Evolutionary conservation across 1,140 invertebrate genomes (phyloP), one percentile per base, ranked within the genome.

Genomic region (Drosophila dunni): DNA sequence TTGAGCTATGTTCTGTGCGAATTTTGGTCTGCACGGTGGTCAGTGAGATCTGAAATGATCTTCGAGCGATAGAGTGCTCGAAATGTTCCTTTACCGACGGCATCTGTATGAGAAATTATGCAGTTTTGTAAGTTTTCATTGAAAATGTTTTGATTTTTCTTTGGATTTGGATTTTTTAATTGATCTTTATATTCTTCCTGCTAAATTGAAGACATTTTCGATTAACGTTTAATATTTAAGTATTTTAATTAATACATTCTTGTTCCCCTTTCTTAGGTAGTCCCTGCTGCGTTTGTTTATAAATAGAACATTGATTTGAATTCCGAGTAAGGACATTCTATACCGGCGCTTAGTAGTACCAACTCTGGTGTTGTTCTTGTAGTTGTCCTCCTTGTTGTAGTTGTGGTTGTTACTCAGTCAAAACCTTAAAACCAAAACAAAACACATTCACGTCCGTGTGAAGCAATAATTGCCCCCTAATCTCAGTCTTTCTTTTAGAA

Each of bases 381-480:
- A 40, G 29, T 48, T 20, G 46, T 58, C 40, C 13, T 44, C 44
- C 13, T 33, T 15, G n/a, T 63, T 54, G 40, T 63, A 76, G 58
- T 57, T 54, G 17, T 33, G 51, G 20, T 44, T 15, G n/a, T 63
- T 45, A 44, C 42, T 75, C 67, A 75, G 68, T 75, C 73, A 75
- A 65, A 65, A 45, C 3, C 20, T 38, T 17, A 13, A 53, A 75
- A 72, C 61, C 83, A 89, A 80, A 88, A 90, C 84, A 81, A 69
- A 50, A 66, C 65, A 15, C 34, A 56, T 40, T 15, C 46, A 50
- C 38, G 48, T 75, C 45, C 79, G 83, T 89, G 84, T 83, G 83
- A 88, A 89, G 79, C 83, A 79, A 77, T 88, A 88, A 88, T 88
- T 88, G 84, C 84, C 84, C 80, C 84, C 84, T 88, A 88, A 88